phyloP scores from a whole-genome alignment of 2,797 vertebrate species.

The Pterois miles region DNA sequence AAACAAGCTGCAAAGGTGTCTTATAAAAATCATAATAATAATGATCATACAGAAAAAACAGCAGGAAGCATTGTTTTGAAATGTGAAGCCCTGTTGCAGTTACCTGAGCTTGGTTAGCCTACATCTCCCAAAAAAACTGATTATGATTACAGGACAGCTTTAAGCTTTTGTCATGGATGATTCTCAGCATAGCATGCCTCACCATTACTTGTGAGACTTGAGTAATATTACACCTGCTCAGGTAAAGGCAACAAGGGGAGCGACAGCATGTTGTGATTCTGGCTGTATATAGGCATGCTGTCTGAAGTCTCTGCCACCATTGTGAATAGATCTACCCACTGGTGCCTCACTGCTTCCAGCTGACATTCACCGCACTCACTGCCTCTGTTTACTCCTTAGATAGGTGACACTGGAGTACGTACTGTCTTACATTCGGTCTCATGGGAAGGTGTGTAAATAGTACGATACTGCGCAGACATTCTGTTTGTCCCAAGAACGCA shows the following conservation, averaged over 20 bases:
- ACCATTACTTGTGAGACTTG: background rate
- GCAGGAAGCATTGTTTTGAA: constrained; percentile 78
- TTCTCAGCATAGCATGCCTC: constrained; percentile 1
- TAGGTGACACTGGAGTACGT: background rate
- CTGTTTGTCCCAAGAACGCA: too few species aligned
- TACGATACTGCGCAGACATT: too few species aligned
- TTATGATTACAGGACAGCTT: background rate
- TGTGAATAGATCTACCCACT: constrained; percentile 82
- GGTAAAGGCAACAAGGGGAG: constrained; percentile 84
- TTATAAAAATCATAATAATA: constrained; percentile 73
- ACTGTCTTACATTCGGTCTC: background rate
- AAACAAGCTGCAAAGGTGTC: constrained; percentile 71
- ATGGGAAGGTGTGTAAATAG: too few species aligned
- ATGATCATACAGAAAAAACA: constrained; percentile 69
- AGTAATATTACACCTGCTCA: constrained; percentile 60
- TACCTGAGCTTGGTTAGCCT: constrained; percentile 72
- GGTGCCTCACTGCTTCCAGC: constrained; percentile 90
- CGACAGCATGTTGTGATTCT: constrained; percentile 85
- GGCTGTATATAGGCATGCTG: constrained; percentile 86
- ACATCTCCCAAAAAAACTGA: background rate
- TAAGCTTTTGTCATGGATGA: background rate
- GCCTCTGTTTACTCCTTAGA: constrained; percentile 29
- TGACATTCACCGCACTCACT: constrained; percentile 63
- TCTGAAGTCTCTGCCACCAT: constrained; percentile 93
- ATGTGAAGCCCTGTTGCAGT: constrained; percentile 83